These are phyloP conservation scores for Corythornis cristatus DNA, from an alignment of 2,113 vertebrate genomes.

Conservation along the genomic window DNA sequence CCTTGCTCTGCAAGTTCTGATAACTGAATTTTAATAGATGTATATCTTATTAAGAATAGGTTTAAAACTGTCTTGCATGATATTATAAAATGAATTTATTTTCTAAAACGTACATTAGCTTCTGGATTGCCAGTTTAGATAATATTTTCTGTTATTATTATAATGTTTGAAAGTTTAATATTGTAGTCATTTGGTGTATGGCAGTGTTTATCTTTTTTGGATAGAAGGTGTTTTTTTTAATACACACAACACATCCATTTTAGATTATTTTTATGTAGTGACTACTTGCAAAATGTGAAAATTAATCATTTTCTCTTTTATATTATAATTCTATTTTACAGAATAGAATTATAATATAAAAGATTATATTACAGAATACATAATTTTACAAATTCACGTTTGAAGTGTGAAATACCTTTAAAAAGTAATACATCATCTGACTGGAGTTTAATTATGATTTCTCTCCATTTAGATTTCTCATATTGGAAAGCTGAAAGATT, in stretches of 20 bases:
- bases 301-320: not conserved
- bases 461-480: slow-evolving; percentile 85
- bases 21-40: not conserved
- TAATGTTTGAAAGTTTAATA: not conserved
- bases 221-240: not conserved
- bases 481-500: slow-evolving; percentile 96
- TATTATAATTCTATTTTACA: not conserved
- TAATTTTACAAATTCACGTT: not conserved
- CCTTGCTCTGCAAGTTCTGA: not conserved
- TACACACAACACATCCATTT: not conserved
- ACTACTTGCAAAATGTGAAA: not conserved
- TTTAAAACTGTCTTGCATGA: not conserved
- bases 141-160: not conserved
- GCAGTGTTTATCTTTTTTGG: not conserved
- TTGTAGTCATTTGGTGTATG: not conserved
- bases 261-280: not conserved
- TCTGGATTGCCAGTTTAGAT: not conserved
- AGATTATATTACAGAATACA: not conserved
- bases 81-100: not conserved
- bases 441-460: not conserved
- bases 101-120: not conserved
- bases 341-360: too few species aligned
- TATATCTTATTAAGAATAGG: not conserved
- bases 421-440: not conserved
- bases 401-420: not conserved